These are phyloP conservation scores for Pipa parva DNA, from an alignment of 2,113 vertebrate species.

Conservation along the genomic window DNA sequence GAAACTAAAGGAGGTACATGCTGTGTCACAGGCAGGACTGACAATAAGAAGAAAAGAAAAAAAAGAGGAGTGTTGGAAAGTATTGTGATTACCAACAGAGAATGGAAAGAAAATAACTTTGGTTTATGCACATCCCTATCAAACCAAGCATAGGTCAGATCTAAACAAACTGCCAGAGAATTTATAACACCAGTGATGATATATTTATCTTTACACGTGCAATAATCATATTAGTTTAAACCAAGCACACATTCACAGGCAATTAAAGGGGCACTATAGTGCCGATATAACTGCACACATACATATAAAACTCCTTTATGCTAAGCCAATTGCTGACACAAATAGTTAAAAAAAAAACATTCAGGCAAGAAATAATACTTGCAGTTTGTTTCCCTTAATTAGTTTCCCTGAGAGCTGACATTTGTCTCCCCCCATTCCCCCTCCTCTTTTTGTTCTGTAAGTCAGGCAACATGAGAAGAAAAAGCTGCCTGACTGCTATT, in stretches of 20 bases:
- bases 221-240: not conserved
- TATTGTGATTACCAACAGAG: slow-evolving; percentile 25
- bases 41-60: slow-evolving; percentile 15
- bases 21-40: slow-evolving; percentile 18
- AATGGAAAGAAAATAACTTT: not conserved
- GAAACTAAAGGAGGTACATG: slow-evolving; percentile 23
- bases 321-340: too few species aligned
- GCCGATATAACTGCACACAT: too few species aligned
- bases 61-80: slow-evolving; percentile 8
- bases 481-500: too few species aligned
- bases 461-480: too few species aligned
- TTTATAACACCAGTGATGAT: not conserved
- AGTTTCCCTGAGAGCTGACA: too few species aligned
- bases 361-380: too few species aligned
- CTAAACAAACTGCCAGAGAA: not conserved
- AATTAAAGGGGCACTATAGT: not conserved
- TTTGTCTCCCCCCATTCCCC: too few species aligned
- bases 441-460: too few species aligned
- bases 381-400: too few species aligned
- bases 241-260: not conserved
- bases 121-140: not conserved
- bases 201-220: not conserved
- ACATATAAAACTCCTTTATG: too few species aligned
- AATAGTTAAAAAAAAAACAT: too few species aligned
- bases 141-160: not conserved